Conservation (phyloP, 2,113 vertebrate genomes). For the Hippopotamus amphibius region DNA sequence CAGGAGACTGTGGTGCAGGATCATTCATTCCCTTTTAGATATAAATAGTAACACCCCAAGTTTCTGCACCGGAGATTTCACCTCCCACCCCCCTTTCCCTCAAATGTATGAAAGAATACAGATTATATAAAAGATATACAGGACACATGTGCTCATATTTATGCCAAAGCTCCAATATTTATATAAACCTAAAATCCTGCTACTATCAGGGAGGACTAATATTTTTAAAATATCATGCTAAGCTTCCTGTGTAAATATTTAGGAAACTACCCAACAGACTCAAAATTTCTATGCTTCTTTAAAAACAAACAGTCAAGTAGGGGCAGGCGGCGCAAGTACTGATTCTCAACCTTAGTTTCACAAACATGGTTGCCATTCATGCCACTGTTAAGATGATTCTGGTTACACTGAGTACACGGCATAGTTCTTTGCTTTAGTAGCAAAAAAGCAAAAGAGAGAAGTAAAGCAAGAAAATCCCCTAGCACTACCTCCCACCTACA, state of each 20-base stretch:
- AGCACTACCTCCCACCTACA: not conserved
- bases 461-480: not conserved
- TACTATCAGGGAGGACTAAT: constrained; percentile 76
- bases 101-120: constrained; percentile 78
- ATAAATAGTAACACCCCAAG: constrained; percentile 82
- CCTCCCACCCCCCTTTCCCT: constrained; percentile 66
- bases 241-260: constrained; percentile 56
- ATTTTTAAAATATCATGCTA: constrained; percentile 77
- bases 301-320: not conserved
- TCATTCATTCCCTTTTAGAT: constrained; percentile 83
- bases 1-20: constrained; percentile 77
- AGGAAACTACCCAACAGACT: constrained; percentile 79
- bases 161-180: constrained; percentile 82
- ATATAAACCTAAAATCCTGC: constrained; percentile 81
- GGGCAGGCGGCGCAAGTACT: not conserved
- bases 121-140: constrained; percentile 80
- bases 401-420: not conserved
- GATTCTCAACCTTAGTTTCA: constrained; percentile 12
- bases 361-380: not conserved
- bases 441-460: not conserved
- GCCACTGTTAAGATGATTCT: constrained; percentile 16
- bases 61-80: constrained; percentile 83
- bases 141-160: constrained; percentile 82
- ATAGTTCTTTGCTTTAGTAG: not conserved
- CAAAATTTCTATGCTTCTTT: constrained; percentile 79